Conservation (phyloP, 2,113 vertebrate species). For the Charadrius vociferus region DNA sequence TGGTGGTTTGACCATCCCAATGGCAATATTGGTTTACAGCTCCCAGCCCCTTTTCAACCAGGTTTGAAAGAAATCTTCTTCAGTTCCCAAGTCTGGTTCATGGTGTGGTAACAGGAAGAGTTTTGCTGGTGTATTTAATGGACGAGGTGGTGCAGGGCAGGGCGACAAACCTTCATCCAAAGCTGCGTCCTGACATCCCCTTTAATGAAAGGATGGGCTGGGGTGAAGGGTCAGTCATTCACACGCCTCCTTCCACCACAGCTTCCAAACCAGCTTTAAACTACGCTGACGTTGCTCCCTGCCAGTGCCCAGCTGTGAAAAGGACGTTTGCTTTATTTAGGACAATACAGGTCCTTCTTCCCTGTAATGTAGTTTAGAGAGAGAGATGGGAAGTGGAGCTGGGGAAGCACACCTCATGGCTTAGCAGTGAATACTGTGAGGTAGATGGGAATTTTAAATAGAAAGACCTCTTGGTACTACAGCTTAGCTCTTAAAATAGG, state of each 20-base stretch:
- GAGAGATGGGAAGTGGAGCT: background rate
- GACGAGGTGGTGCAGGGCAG: background rate
- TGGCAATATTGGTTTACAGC: background rate
- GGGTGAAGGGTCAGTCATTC: too few relatives aligned
- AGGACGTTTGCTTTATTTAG: background rate
- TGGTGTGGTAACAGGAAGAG: background rate
- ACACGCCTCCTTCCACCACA: background rate
- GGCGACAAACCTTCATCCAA: background rate
- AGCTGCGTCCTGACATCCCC: background rate
- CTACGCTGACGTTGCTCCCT: rapidly evolving
- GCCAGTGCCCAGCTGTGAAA: background rate
- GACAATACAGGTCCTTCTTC: background rate
- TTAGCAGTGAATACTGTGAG: background rate
- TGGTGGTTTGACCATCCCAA: background rate
- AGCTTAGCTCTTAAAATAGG: background rate
- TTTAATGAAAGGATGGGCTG: background rate
- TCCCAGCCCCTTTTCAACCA: background rate
- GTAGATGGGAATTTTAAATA: background rate
- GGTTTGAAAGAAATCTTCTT: background rate
- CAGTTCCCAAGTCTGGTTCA: background rate
- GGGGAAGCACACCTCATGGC: background rate
- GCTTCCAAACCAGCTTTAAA: background rate
- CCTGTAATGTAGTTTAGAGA: background rate
- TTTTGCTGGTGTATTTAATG: background rate
- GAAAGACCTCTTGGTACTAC: background rate